Evolutionary conservation across 2,113 vertebrate species (phyloP), one percentile per base, ranked within the genome.

Genomic region (Xiphias gladius): DNA sequence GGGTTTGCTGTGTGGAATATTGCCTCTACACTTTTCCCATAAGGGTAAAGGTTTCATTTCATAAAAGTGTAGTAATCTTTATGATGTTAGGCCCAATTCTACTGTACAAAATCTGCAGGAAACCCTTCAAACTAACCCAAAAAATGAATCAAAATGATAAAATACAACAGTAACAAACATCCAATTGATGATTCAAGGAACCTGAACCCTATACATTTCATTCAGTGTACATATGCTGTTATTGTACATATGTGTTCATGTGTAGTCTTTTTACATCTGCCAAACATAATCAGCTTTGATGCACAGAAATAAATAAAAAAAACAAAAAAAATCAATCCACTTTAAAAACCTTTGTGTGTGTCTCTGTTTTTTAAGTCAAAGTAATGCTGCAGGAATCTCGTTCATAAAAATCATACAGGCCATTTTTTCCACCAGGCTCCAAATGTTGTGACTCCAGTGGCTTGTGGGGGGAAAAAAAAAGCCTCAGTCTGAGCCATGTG

Each of bases 401-500:
- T 88, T 91, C 84, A 91, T 79, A 87, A 87, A 86, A 90, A 79
- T 76, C 83, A 83, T 50, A 68, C 61, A 74, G 54, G 63, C 30
- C 58, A 50, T 80, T 87, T 86, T 84, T 88, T 85, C 84, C 79
- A 88, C 62, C 69, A 78, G 62, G 57, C 78, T 83, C 79, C 54
- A 63, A 90, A 89, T 71, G 62, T 78, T 91, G 83, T 70, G 89
- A 91, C 88, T 92, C 63, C 77, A 58, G 83, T 86, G 82, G 89
- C 62, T 88, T 85, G 64, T 79, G 76, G 79, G 75, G 58, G 24
- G 54, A 78, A 75, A 87, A 39, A 88, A 87, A 90, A 87, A 70
- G 43, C 50, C 79, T 57, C 77, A 86, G 83, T 74, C 70, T 73
- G 64, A 88, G 89, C 89, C 80, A 84, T 86, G 86, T 86, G 85